Percentiles rank a stretch among this genome's conserved stretches.
Evolutionary conservation across 2,888 invertebrate species (phyloP).

Genomic region (Agelastica alni): DNA sequence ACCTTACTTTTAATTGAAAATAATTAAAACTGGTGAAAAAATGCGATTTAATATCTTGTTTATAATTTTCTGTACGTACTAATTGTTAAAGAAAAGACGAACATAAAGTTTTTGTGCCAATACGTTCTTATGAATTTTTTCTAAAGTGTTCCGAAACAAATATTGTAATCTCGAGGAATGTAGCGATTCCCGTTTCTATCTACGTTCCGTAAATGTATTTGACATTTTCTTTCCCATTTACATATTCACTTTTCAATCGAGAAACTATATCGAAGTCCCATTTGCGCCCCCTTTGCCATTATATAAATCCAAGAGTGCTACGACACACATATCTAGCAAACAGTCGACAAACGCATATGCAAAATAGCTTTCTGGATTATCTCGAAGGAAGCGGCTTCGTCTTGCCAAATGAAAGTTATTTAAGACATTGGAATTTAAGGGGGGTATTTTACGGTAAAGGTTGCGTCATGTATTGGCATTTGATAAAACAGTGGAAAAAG

Average conservation of each 20-base stretch:
- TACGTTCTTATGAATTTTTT: too few relatives aligned
- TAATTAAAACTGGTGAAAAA: too few relatives aligned
- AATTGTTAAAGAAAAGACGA: too few relatives aligned
- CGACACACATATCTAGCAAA: slow-evolving; percentile 34
- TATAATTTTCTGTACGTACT: too few relatives aligned
- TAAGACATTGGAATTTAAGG: not conserved
- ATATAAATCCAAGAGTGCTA: slow-evolving; percentile 49
- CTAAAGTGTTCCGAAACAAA: too few relatives aligned
- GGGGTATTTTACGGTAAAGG: not conserved
- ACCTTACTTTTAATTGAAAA: too few relatives aligned
- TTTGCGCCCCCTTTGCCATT: slow-evolving; percentile 33
- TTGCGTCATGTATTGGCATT: not conserved
- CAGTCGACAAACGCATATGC: slow-evolving; percentile 51
- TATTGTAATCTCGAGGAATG: too few relatives aligned
- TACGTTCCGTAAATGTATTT: not conserved
- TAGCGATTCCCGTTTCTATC: not conserved
- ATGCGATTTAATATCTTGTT: too few relatives aligned
- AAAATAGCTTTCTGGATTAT: slow-evolving; percentile 22
- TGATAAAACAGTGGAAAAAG: not conserved
- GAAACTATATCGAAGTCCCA: slow-evolving; percentile 18
- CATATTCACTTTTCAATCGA: slow-evolving; percentile 17
- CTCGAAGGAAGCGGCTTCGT: slow-evolving; percentile 1
- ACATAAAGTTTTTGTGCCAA: too few relatives aligned
- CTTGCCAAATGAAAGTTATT: not conserved
- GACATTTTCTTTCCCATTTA: slow-evolving; percentile 16